Evolutionary conservation across 1,140 invertebrate genomes (phyloP).

Genomic region (Caerostris extrusa): DNA sequence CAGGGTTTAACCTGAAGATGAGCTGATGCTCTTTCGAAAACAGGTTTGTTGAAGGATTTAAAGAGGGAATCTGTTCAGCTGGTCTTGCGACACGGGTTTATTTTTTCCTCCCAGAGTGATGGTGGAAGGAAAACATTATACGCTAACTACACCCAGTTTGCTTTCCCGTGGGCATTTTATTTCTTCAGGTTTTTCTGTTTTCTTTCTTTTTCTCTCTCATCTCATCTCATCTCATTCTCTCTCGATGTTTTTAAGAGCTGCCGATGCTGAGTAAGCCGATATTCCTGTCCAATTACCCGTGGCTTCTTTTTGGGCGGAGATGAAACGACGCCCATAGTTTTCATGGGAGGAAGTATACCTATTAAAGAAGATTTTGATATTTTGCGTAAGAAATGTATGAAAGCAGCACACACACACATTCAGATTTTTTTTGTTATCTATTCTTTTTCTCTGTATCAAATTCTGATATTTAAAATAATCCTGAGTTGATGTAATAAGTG

Average conservation of each 20-base stretch:
- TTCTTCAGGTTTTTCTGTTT: neutral
- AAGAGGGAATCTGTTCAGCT: slow-evolving; percentile 25
- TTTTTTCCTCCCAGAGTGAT: neutral
- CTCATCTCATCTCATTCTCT: neutral
- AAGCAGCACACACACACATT: too few species aligned
- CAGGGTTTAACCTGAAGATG: slow-evolving; percentile 58
- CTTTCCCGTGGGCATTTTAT: slow-evolving; percentile 15
- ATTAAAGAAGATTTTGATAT: too few species aligned
- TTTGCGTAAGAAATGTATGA: too few species aligned
- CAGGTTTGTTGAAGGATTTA: slow-evolving; percentile 58
- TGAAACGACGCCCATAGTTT: slow-evolving; percentile 6
- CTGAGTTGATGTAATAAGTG: neutral
- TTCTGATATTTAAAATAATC: neutral
- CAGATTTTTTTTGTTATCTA: too few species aligned
- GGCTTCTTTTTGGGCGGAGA: neutral
- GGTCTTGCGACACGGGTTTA: slow-evolving; percentile 47
- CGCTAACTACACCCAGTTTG: slow-evolving; percentile 38
- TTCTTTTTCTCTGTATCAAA: neutral
- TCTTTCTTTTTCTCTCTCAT: too few species aligned
- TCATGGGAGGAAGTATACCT: neutral
- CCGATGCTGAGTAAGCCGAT: slow-evolving; percentile 14
- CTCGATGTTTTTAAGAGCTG: neutral
- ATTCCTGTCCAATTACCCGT: neutral
- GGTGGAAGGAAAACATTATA: slow-evolving; percentile 3
- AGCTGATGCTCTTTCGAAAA: slow-evolving; percentile 11